These are phyloP conservation scores for Ornithorhynchus anatinus DNA, from an alignment of 2,113 vertebrate genomes.

Conservation along the genomic window DNA sequence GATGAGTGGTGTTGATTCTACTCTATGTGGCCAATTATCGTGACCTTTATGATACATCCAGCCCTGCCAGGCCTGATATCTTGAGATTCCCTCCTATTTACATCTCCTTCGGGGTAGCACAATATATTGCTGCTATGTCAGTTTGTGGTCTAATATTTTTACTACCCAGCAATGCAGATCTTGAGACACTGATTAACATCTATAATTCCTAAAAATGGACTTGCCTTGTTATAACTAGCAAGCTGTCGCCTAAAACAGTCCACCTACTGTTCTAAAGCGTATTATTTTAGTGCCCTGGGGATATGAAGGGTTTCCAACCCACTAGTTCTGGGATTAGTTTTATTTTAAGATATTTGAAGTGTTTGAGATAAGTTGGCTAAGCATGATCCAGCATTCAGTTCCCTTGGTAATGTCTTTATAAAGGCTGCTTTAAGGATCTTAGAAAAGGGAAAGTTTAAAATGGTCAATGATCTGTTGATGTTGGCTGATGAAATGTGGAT, in stretches of 20 bases:
- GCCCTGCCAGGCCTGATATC: conserved; percentile 68
- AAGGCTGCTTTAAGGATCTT: conserved; percentile 11
- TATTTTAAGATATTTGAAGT: conserved; percentile 68
- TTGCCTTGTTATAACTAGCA: conserved; percentile 77
- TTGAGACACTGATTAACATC: conserved; percentile 81
- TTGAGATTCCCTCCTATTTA: conserved; percentile 71
- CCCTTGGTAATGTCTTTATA: conserved; percentile 39
- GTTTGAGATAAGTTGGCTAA: conserved; percentile 68
- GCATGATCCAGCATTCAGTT: conserved; percentile 61
- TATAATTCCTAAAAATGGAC: conserved; percentile 77
- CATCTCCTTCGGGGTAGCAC: conserved; percentile 61
- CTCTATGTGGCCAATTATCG: conserved; percentile 82
- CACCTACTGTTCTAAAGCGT: conserved; percentile 80
- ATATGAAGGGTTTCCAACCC: conserved; percentile 77
- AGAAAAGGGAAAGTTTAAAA: conserved; percentile 36
- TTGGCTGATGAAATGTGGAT: conserved; percentile 22
- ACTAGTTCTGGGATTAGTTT: conserved; percentile 80
- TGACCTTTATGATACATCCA: conserved; percentile 79
- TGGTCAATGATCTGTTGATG: background rate
- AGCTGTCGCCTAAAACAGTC: conserved; percentile 79
- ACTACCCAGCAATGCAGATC: conserved; percentile 74
- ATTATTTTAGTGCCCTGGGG: conserved; percentile 84
- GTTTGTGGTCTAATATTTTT: conserved; percentile 77
- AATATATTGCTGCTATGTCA: conserved; percentile 66
- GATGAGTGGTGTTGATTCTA: conserved; percentile 72